Evolutionary conservation across 2,113 vertebrate genomes (phyloP), one percentile per base, ranked within the genome.

Genomic region (Spheniscus mendiculus): DNA sequence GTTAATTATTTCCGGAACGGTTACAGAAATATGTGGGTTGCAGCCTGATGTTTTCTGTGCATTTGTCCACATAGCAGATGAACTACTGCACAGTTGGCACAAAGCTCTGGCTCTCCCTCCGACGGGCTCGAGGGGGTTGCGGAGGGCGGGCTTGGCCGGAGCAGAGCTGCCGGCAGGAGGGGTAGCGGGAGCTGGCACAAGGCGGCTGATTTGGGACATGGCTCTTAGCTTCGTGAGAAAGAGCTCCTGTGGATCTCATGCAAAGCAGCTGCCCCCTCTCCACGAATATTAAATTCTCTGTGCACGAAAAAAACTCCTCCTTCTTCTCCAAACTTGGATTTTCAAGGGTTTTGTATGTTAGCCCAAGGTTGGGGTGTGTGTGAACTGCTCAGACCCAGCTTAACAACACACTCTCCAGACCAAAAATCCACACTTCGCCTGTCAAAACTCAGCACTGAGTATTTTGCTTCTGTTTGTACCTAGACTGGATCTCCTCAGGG

Each of bases 91-190:
- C 69, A 11, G 49, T 14, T 94, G 90, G 89, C 80, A 82, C 52
- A 1, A 9, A 38, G 15, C 52, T 71, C 67, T 32, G 27, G 21
- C 38, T 49, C 22, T 69, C 9, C 34, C 44, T 30, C 40, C 2
- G 1, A 15, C 0, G 9, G 47, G 34, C 47, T 59, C 16, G 2
- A 6, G 12, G 67, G 34, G 16, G 15, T 0, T 50, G 78, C 1
- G 2, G 27, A 63, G 18, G 58, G 88, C 76, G 40, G 67, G n/a
- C 27, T 93, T 62, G 77, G 70, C 52, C 1, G 2, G 25, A 56
- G 52, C 30, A 14, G 27, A 36, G 61, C 55, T 72, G 44, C 16
- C 1, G 8, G 47, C 40, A 44, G 61, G 34, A 70, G 53, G 34
- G 49, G 13, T 52, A 58, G 5, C 1, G 3, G 38, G 73, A 63